Conservation (phyloP, 2,113 vertebrate species). For the Coptodon rendalli region DNA sequence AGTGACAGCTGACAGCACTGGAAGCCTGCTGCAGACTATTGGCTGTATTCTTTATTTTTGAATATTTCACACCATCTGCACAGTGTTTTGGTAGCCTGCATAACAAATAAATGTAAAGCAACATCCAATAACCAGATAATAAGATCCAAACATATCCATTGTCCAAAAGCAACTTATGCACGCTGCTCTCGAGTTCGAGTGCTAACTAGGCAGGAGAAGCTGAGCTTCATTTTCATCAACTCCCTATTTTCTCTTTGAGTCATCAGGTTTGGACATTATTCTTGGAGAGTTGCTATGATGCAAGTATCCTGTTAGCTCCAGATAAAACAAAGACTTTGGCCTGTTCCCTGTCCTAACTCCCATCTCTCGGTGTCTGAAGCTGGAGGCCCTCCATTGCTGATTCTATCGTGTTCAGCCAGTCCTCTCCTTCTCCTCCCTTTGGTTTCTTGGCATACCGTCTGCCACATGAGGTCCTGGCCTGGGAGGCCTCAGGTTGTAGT, state of each 20-base stretch:
- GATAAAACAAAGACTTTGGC: slow-evolving; percentile 49
- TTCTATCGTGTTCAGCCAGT: slow-evolving; percentile 21
- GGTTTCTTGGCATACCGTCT: slow-evolving; percentile 12
- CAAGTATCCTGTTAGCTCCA: slow-evolving; percentile 47
- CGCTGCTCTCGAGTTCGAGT: background rate
- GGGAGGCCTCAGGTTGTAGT: slow-evolving; percentile 47
- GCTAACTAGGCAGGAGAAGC: slow-evolving; percentile 24
- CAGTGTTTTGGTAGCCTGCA: background rate
- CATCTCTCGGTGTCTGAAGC: background rate
- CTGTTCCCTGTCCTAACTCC: background rate
- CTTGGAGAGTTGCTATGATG: slow-evolving; percentile 55
- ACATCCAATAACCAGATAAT: background rate
- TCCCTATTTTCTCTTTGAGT: slow-evolving; percentile 58
- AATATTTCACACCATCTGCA: background rate
- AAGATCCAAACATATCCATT: background rate
- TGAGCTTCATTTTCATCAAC: slow-evolving; percentile 39
- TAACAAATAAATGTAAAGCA: background rate
- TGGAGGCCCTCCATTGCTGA: slow-evolving; percentile 10
- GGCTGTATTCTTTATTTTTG: background rate
- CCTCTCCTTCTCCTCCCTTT: background rate
- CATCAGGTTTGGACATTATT: slow-evolving; percentile 58
- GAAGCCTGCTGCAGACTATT: background rate
- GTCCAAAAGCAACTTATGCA: background rate
- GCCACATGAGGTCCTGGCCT: slow-evolving; percentile 37
- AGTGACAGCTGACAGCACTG: background rate